Evolutionary conservation across 1,140 invertebrate species (phyloP).

Genomic region (Trinorchestia longiramus): DNA sequence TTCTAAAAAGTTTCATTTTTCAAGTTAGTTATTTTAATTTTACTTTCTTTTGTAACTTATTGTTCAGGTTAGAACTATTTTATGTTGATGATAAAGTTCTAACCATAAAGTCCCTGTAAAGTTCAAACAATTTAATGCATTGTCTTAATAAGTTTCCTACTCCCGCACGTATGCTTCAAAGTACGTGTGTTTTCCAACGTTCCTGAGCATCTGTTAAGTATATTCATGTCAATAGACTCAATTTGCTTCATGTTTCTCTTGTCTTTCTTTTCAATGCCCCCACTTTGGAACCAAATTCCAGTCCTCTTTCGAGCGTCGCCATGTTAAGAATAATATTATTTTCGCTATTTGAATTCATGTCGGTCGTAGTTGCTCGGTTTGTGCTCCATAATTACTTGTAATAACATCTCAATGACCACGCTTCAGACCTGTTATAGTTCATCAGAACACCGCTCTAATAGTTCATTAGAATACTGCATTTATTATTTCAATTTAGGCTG

Average conservation of each 20-base stretch:
- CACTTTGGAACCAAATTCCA: not conserved
- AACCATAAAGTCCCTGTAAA: not conserved
- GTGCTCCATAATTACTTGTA: too few species aligned
- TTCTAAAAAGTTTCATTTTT: not conserved
- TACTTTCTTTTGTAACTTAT: too few species aligned
- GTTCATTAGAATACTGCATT: not conserved
- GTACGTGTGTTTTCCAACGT: not conserved
- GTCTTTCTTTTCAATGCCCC: not conserved
- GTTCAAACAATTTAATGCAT: not conserved
- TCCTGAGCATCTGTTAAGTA: not conserved
- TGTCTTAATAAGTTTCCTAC: too few species aligned
- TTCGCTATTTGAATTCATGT: not conserved
- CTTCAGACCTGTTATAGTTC: too few species aligned
- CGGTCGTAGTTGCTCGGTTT: not conserved
- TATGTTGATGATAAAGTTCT: not conserved
- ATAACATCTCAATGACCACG: too few species aligned
- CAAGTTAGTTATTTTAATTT: not conserved
- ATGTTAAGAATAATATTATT: not conserved
- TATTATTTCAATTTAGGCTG: not conserved
- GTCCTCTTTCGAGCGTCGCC: not conserved
- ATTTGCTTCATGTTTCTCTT: not conserved
- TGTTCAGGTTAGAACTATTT: not conserved
- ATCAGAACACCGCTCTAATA: not conserved
- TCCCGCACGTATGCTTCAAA: too few species aligned
- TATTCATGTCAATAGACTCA: too few species aligned